These are phyloP conservation scores for Agrochola lychnidis DNA, from an alignment of 2,888 invertebrate genomes.

Conservation along the genomic window DNA sequence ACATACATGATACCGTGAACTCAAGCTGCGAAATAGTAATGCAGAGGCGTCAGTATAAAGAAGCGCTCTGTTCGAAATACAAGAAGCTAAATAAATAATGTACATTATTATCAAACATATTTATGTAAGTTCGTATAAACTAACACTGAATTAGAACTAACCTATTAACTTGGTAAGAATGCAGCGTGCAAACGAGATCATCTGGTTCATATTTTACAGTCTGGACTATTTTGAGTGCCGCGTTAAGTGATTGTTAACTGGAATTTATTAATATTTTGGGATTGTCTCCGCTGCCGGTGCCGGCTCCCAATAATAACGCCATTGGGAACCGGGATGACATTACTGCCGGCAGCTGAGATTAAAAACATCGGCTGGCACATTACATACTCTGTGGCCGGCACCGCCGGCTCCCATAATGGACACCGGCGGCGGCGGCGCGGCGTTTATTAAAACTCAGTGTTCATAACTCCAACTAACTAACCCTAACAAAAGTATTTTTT, in stretches of 20 bases:
- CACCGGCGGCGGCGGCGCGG: no score
- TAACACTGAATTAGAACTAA: conserved; percentile 47
- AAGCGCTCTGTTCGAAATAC: not conserved
- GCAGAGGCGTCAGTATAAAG: not conserved
- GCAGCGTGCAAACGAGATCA: conserved; percentile 40
- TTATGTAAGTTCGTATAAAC: conserved; percentile 29
- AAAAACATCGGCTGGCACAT: no score
- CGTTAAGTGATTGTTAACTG: conserved; percentile 34
- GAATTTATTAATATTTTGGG: conserved; percentile 6
- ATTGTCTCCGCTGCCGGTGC: no score
- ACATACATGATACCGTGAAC: not conserved
- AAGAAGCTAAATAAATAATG: conserved; percentile 31
- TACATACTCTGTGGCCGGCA: no score
- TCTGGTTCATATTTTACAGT: conserved; percentile 22
- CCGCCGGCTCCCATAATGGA: no score
- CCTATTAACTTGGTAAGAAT: conserved; percentile 56
- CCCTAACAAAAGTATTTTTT: no score
- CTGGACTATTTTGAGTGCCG: conserved; percentile 28
- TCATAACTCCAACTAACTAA: no score
- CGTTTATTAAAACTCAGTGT: no score
- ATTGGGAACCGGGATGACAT: no score
- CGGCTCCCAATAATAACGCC: no score
- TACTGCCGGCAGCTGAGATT: no score
- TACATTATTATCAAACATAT: conserved; percentile 18
- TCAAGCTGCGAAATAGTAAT: conserved; percentile 4